Evolutionary conservation across 2,113 vertebrate genomes (phyloP).

Genomic region (Pomatostomus ruficeps): DNA sequence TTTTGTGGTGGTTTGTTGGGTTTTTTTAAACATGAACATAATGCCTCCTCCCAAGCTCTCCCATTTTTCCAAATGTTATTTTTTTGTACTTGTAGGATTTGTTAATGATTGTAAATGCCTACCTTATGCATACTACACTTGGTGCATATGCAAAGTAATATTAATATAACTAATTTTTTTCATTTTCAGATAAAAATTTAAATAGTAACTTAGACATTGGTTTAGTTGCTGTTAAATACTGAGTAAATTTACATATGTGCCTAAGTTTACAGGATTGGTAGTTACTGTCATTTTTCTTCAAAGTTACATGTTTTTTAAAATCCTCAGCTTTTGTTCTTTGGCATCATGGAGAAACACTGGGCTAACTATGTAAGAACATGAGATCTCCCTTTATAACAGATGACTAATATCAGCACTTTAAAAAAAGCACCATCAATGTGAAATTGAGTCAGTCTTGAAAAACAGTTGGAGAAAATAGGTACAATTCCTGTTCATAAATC

Average conservation of each 20-base stretch:
- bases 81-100: conserved; percentile 13
- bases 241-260: neutral
- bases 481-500: neutral
- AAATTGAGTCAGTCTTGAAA: neutral
- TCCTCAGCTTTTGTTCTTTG: neutral
- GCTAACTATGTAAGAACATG: neutral
- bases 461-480: neutral
- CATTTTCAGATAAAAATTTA: neutral
- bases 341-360: neutral
- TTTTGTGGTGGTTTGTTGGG: neutral
- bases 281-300: neutral
- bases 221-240: neutral
- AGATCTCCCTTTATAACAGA: neutral
- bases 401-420: conserved; percentile 23
- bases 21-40: neutral
- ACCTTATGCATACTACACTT: neutral
- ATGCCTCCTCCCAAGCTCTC: neutral
- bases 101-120: neutral
- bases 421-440: neutral
- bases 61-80: neutral
- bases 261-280: neutral
- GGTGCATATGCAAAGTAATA: neutral
- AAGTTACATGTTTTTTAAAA: neutral
- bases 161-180: neutral
- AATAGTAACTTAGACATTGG: neutral